Conservation (phyloP, 2,113 vertebrate genomes). For the Sporophila hypoxantha region DNA sequence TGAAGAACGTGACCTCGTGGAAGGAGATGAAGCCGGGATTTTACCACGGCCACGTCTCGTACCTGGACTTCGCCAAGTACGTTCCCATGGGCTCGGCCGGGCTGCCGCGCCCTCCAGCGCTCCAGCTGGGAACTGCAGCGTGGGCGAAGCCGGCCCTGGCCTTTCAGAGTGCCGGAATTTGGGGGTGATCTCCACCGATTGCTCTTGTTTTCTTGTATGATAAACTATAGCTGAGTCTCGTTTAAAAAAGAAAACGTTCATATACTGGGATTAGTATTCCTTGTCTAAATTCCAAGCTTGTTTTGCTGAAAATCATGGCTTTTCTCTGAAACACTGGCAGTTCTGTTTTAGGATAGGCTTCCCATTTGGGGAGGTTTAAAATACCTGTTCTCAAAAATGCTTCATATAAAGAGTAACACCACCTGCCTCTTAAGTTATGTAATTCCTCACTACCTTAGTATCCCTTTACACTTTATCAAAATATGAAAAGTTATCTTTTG, state of each 20-base stretch:
- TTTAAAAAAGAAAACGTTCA: neutral
- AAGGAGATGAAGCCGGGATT: slow-evolving; percentile 95
- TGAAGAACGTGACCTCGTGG: slow-evolving; percentile 93
- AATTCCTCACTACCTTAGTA: neutral
- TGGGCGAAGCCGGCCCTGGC: neutral
- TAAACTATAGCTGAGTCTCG: neutral
- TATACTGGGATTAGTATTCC: neutral
- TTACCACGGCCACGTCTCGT: slow-evolving; percentile 94
- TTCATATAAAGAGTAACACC: neutral
- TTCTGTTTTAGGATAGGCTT: neutral
- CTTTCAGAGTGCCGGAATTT: accelerated
- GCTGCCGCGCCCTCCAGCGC: slow-evolving; percentile 67
- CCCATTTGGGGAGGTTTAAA: neutral
- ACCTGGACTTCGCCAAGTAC: slow-evolving; percentile 94
- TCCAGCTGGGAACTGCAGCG: neutral
- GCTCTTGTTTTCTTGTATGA: neutral
- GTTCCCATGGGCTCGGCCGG: slow-evolving; percentile 23
- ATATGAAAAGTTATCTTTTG: neutral
- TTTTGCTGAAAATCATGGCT: neutral
- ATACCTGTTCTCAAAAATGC: neutral
- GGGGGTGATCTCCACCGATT: neutral
- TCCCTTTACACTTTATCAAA: neutral
- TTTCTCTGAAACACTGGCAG: neutral
- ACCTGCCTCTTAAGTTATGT: neutral
- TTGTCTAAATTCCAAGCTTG: neutral